Evolutionary conservation across 2,797 vertebrate species (phyloP).

Genomic region (Lophius americanus): DNA sequence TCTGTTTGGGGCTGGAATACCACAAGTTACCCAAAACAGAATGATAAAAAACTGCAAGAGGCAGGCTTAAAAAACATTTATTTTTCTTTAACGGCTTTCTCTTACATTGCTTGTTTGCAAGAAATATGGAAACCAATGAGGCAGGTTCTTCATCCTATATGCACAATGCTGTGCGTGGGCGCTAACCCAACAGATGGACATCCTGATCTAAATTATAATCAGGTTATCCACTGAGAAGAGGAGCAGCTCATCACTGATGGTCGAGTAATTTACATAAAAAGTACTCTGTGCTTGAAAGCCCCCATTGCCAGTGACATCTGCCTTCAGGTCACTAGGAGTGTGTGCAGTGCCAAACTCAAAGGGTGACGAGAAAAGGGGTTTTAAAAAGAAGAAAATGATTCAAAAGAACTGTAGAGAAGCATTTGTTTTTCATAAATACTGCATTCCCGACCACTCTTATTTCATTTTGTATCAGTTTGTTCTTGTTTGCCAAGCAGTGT

Average conservation of each 20-base stretch:
- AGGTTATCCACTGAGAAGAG: conserved; percentile 70
- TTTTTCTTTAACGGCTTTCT: conserved; percentile 27
- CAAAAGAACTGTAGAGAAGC: conserved; percentile 15
- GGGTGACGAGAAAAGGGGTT: conserved; percentile 30
- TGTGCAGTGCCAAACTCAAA: conserved; percentile 27
- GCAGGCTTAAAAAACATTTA: conserved; percentile 32
- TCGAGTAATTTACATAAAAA: conserved; percentile 65
- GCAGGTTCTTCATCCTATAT: conserved; percentile 47
- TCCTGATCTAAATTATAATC: conserved; percentile 74
- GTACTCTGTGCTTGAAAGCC: conserved; percentile 50
- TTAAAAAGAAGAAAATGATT: conserved; percentile 28
- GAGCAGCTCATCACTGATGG: conserved; percentile 62
- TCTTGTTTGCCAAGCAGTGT: conserved; percentile 62
- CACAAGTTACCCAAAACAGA: conserved; percentile 38
- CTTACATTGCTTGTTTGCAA: conserved; percentile 35
- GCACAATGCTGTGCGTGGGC: conserved; percentile 44
- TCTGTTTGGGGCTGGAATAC: conserved; percentile 25
- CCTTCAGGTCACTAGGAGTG: conserved; percentile 42
- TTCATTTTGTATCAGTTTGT: conserved; percentile 68
- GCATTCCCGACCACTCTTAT: conserved; percentile 52
- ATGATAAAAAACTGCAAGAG: conserved; percentile 43
- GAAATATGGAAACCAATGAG: conserved; percentile 24
- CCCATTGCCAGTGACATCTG: conserved; percentile 37
- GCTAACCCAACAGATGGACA: conserved; percentile 73
- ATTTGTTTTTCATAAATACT: conserved; percentile 57